Percentiles rank a stretch among this genome's conserved stretches.
Conservation (phyloP, 1,140 invertebrate species). For the Anthonomus grandis region DNA sequence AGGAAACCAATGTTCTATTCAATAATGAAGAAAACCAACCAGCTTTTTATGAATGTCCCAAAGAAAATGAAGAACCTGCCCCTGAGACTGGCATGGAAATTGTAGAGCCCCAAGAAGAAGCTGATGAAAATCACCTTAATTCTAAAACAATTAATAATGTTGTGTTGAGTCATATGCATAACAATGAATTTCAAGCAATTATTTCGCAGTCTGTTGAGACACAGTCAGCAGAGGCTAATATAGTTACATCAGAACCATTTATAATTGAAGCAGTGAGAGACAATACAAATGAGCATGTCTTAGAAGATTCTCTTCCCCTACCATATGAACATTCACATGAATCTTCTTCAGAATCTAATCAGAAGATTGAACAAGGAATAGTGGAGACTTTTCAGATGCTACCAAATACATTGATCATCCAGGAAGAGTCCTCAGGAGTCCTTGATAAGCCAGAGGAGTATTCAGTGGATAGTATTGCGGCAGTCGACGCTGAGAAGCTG, state of each 20-base stretch:
- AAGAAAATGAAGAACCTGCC: neutral
- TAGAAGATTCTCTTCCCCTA: neutral
- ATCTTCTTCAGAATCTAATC: neutral
- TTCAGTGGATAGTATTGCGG: conserved; percentile 25
- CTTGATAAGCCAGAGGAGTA: conserved; percentile 34
- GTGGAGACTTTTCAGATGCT: conserved; percentile 37
- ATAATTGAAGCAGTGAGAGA: too few relatives aligned
- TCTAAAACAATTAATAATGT: too few relatives aligned
- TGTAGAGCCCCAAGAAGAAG: neutral
- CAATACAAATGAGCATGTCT: conserved; percentile 1
- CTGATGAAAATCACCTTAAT: too few relatives aligned
- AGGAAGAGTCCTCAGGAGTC: conserved; percentile 43
- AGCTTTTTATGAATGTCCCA: neutral
- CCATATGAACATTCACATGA: conserved; percentile 3
- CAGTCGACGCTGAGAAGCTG: conserved; percentile 41
- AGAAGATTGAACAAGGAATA: conserved; percentile 16
- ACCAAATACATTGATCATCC: conserved; percentile 45
- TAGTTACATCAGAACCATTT: too few relatives aligned
- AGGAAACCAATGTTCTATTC: conserved; percentile 16
- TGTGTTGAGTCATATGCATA: too few relatives aligned
- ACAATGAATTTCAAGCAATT: too few relatives aligned
- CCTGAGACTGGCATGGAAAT: conserved; percentile 6
- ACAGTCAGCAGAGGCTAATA: neutral
- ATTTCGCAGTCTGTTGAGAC: neutral
- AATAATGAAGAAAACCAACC: conserved; percentile 12